phyloP scores from a whole-genome alignment of 2,888 invertebrate species.

The Argynnis bischoffii region DNA sequence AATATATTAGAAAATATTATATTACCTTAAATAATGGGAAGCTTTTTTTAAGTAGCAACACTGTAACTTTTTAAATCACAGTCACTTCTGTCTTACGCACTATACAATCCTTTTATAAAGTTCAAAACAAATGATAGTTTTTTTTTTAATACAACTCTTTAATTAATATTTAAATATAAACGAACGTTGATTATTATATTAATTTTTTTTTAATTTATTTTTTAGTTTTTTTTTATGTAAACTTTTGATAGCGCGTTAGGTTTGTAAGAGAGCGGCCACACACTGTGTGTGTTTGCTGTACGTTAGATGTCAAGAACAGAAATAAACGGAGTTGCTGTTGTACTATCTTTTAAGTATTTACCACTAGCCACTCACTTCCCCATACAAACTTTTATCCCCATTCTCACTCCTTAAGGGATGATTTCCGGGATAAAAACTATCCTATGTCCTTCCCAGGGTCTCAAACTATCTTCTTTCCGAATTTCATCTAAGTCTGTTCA shows the following conservation, averaged over 20 bases:
- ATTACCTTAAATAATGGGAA: constrained; percentile 16
- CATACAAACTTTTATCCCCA: too few relatives aligned
- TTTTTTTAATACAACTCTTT: too few relatives aligned
- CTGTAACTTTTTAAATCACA: constrained; percentile 20
- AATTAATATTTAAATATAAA: too few relatives aligned
- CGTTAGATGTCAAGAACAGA: constrained; percentile 34
- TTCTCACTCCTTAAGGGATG: too few relatives aligned
- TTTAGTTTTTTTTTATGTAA: constrained; percentile 30
- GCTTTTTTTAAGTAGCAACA: constrained; percentile 35
- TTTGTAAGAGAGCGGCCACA: constrained; percentile 62
- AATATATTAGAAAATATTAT: neutral
- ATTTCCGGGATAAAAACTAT: too few relatives aligned
- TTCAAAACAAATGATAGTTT: too few relatives aligned
- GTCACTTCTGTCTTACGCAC: too few relatives aligned
- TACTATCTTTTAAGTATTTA: neutral
- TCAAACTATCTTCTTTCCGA: too few relatives aligned
- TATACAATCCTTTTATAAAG: too few relatives aligned
- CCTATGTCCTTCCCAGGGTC: too few relatives aligned
- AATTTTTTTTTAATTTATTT: constrained; percentile 3
- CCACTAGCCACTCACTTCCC: neutral
- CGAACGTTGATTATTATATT: constrained; percentile 5
- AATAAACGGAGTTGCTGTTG: constrained; percentile 38
- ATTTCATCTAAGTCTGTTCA: too few relatives aligned
- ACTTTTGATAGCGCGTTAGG: constrained; percentile 50
- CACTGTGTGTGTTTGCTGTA: constrained; percentile 62